These are phyloP conservation scores for Aplysina aerophoba DNA, from an alignment of 37 sponge, comb jelly and placozoan genomes.

Conservation along the genomic window DNA sequence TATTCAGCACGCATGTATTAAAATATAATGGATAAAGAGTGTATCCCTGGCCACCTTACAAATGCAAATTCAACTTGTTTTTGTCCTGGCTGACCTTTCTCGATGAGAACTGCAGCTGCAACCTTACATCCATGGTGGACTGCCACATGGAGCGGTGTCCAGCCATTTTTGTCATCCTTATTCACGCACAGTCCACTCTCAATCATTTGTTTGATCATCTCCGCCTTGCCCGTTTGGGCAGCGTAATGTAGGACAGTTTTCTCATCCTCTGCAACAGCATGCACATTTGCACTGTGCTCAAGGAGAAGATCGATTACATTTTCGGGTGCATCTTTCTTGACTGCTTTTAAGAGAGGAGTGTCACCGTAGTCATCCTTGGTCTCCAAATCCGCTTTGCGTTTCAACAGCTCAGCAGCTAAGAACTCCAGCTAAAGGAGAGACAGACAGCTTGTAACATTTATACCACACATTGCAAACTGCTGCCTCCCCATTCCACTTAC, in stretches of 20 bases:
- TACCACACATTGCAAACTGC: not conserved
- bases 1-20: too few species aligned
- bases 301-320: not conserved
- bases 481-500: not conserved
- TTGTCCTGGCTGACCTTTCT: slow-evolving; percentile 6
- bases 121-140: not conserved
- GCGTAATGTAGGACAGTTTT: slow-evolving; percentile 13
- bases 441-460: not conserved
- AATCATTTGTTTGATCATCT: not conserved
- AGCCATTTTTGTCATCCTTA: slow-evolving; percentile 28
- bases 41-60: too few species aligned
- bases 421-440: slow-evolving; percentile 6
- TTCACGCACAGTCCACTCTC: not conserved
- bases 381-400: slow-evolving; percentile 9
- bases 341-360: slow-evolving; percentile 19
- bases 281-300: slow-evolving; percentile 1
- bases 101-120: not conserved
- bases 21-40: too few species aligned
- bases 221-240: slow-evolving; percentile 1
- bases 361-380: slow-evolving; percentile 16
- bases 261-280: not conserved
- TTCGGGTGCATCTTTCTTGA: not conserved
- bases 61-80: too few species aligned
- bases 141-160: slow-evolving; percentile 28
- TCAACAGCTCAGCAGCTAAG: slow-evolving; percentile 1